Conservation (phyloP, 2,888 invertebrate genomes). For the Eledone cirrhosa region DNA sequence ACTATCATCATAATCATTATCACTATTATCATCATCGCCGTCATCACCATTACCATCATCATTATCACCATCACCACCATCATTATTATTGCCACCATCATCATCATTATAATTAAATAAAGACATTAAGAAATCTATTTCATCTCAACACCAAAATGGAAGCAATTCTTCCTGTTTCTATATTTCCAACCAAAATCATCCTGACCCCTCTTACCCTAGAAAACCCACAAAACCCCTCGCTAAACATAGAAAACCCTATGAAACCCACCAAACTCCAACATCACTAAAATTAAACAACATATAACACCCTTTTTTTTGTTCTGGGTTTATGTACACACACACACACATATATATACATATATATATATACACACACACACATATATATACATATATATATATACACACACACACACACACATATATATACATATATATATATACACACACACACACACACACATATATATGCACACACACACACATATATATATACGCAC, state of each 20-base stretch:
- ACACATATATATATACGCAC: no score
- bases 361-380: not conserved
- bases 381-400: not conserved
- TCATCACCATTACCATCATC: not conserved
- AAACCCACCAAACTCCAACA: no score
- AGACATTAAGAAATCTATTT: no score
- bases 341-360: constrained; percentile 1
- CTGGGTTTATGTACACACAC: not conserved
- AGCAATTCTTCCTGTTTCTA: no score
- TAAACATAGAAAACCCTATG: no score
- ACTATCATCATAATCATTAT: not conserved
- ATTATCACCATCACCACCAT: not conserved
- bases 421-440: not conserved
- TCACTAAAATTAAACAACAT: not conserved
- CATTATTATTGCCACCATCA: not conserved
- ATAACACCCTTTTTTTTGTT: not conserved
- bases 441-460: no score
- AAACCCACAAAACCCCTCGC: no score
- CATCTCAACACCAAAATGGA: no score
- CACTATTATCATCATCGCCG: not conserved
- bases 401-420: not conserved
- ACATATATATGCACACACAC: no score
- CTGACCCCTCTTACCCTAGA: no score
- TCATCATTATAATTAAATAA: not conserved
- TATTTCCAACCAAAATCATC: no score